Evolutionary conservation across 2,888 invertebrate genomes (phyloP).

Genomic region (Oligia latruncula): DNA sequence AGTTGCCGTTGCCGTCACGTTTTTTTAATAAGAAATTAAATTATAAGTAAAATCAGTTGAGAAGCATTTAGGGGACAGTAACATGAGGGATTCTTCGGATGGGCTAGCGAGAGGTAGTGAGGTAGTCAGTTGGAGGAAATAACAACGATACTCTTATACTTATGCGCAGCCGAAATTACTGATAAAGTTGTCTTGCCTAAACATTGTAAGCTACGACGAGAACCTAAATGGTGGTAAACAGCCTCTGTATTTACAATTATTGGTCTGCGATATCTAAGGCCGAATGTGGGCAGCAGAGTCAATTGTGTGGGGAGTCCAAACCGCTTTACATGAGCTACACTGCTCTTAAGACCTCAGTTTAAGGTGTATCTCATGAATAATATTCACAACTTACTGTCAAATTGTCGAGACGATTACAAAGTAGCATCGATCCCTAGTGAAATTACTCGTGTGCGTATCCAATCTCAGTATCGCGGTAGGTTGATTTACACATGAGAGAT

Average conservation of each 20-base stretch:
- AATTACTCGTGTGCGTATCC: neutral
- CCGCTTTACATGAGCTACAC: neutral
- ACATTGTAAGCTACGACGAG: neutral
- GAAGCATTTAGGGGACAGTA: neutral
- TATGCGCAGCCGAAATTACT: neutral
- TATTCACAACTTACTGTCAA: conserved; percentile 1
- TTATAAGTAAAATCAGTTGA: neutral
- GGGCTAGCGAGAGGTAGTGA: neutral
- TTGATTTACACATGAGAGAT: neutral
- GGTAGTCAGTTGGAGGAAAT: neutral
- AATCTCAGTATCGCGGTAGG: neutral
- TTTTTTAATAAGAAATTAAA: neutral
- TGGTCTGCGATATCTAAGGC: neutral
- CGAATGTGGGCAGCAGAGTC: conserved; percentile 15
- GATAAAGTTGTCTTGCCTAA: neutral
- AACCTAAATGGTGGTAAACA: neutral
- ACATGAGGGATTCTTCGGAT: neutral
- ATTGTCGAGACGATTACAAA: conserved; percentile 13
- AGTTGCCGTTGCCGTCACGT: neutral
- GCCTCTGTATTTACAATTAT: neutral
- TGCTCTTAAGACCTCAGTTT: neutral
- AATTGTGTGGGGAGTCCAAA: no score
- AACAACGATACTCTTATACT: neutral
- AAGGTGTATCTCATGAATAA: conserved; percentile 13
- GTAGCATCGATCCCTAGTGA: neutral